Conservation (phyloP, 2,888 invertebrate genomes). For the Zonitis immaculata region DNA sequence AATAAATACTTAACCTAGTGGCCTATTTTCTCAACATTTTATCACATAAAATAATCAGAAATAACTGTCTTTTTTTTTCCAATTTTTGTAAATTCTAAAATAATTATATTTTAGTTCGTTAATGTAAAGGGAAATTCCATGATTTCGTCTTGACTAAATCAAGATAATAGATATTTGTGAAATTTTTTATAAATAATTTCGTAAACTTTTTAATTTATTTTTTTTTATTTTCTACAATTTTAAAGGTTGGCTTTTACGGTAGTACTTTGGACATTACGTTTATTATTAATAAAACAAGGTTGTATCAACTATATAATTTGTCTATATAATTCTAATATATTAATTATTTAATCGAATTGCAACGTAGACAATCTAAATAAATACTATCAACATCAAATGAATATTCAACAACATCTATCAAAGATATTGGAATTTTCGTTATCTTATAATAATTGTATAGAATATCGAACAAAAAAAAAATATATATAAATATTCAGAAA, state of each 20-base stretch:
- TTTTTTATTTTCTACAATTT: neutral
- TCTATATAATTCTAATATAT: slow-evolving; percentile 2
- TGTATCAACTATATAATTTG: slow-evolving; percentile 4
- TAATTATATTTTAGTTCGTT: neutral
- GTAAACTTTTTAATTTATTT: neutral
- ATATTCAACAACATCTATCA: neutral
- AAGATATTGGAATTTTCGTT: neutral
- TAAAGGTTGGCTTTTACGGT: slow-evolving; percentile 5
- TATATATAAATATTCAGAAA: neutral
- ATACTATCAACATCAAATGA: neutral
- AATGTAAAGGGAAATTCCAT: neutral
- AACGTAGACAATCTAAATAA: slow-evolving; percentile 1
- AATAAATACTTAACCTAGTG: neutral
- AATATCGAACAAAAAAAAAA: slow-evolving; percentile 1
- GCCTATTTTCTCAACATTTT: neutral
- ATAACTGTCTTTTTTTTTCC: neutral
- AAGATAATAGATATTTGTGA: neutral
- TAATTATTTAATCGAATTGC: neutral
- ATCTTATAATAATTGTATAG: neutral
- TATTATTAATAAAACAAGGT: slow-evolving; percentile 9
- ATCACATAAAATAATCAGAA: neutral
- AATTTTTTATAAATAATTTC: neutral
- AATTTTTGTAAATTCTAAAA: too few species aligned
- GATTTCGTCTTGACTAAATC: neutral
- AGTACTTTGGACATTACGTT: slow-evolving; percentile 10